A percentile compares a stretch with the other conserved stretches of the same genome.
Conservation (phyloP, 92 coral and sea anemone species). For the Palythoa heliodiscus region DNA sequence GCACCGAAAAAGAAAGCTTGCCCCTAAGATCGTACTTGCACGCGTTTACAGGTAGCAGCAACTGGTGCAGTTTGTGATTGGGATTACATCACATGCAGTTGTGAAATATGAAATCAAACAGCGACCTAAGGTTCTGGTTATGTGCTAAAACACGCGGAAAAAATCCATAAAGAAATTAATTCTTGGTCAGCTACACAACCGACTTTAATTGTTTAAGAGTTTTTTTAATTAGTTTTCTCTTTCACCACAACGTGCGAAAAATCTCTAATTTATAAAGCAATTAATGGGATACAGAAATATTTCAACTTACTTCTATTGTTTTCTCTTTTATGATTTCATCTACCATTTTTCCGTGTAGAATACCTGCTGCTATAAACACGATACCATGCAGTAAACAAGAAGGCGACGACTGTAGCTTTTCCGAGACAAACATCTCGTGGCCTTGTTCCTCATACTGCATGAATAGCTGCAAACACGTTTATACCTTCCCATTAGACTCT, state of each 20-base stretch:
- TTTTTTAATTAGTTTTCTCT: neutral
- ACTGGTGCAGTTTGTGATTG: no score
- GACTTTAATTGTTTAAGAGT: neutral
- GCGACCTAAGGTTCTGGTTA: no score
- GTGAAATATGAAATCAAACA: no score
- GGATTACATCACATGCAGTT: no score
- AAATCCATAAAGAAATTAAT: no score
- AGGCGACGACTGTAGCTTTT: constrained; percentile 10
- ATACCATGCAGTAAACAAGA: constrained; percentile 12
- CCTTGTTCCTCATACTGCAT: neutral
- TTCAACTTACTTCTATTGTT: constrained; percentile 5
- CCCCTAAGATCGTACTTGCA: no score
- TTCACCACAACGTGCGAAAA: neutral
- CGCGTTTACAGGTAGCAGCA: no score
- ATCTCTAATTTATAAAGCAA: neutral
- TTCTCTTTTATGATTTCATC: constrained; percentile 24
- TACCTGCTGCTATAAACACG: constrained; percentile 15
- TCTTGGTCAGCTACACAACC: no score
- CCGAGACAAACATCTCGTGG: neutral
- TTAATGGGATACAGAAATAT: neutral
- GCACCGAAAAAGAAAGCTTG: no score
- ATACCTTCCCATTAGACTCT: neutral
- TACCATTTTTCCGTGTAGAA: constrained; percentile 3
- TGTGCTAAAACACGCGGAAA: no score
- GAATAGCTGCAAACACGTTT: neutral